Evolutionary conservation across 1,140 invertebrate genomes (phyloP).

Genomic region (Nephila pilipes): DNA sequence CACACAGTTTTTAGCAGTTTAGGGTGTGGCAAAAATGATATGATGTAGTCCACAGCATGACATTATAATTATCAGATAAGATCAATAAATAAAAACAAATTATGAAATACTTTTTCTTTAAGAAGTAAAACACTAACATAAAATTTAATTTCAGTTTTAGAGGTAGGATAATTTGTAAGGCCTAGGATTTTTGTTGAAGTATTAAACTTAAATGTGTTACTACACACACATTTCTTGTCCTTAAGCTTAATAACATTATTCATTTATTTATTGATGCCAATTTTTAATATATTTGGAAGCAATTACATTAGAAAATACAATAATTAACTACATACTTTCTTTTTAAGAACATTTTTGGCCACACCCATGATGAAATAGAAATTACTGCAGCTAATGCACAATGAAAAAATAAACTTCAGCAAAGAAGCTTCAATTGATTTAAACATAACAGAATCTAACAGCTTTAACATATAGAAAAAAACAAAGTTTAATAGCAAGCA

Average conservation of each 20-base stretch:
- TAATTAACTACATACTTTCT: background rate
- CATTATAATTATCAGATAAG: background rate
- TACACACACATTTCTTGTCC: no score
- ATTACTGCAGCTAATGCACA: background rate
- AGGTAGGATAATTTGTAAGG: no score
- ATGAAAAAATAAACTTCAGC: slow-evolving; percentile 24
- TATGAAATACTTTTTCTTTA: no score
- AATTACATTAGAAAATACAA: no score
- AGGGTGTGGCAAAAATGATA: background rate
- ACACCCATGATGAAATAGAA: background rate
- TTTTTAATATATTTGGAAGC: no score
- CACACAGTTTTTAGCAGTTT: slow-evolving; percentile 2
- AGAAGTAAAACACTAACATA: no score
- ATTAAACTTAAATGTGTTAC: no score
- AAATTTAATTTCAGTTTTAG: no score
- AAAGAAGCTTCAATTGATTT: background rate
- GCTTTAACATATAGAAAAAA: background rate
- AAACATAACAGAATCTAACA: background rate
- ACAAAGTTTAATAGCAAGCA: background rate
- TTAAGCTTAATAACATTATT: no score
- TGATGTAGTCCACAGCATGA: background rate
- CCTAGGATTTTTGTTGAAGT: no score
- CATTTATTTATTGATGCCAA: no score
- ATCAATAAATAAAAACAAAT: background rate
- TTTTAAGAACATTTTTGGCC: background rate